Evolutionary conservation across 2,888 invertebrate species (phyloP).

Genomic region (Gibbula magus): DNA sequence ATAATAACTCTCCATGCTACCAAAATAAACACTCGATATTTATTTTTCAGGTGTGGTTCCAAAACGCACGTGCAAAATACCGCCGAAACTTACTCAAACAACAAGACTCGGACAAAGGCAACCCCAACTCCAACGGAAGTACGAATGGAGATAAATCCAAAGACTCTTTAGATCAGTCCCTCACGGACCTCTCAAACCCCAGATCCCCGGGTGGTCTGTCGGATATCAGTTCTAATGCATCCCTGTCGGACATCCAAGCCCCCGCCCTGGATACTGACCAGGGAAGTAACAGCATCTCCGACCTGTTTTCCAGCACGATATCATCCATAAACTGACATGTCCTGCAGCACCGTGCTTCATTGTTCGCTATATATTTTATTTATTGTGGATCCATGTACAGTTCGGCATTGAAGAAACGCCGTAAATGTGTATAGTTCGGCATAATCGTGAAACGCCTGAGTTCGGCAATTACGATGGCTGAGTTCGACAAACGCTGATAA

Average conservation of each 20-base stretch:
- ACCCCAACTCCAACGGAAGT: conserved; percentile 26
- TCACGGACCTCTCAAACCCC: conserved; percentile 61
- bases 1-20: too few relatives aligned
- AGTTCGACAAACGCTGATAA: too few relatives aligned
- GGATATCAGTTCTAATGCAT: conserved; percentile 69
- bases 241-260: conserved; percentile 65
- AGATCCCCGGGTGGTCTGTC: conserved; percentile 64
- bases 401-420: neutral
- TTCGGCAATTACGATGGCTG: too few relatives aligned
- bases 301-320: conserved; percentile 67
- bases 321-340: conserved; percentile 51
- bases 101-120: conserved; percentile 41
- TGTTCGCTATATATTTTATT: conserved; percentile 6
- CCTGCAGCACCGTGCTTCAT: neutral
- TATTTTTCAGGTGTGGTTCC: conserved; percentile 94
- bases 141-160: conserved; percentile 44
- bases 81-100: conserved; percentile 85
- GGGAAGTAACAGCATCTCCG: conserved; percentile 62
- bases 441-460: too few relatives aligned
- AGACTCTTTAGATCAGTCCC: conserved; percentile 46
- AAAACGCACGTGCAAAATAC: conserved; percentile 99
- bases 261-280: conserved; percentile 63
- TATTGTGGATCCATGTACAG: neutral
- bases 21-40: neutral
- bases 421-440: too few relatives aligned